Base-by-base conservation (phyloP, 1,140 invertebrate species). In the Teleopsis dalmanni region DNA sequence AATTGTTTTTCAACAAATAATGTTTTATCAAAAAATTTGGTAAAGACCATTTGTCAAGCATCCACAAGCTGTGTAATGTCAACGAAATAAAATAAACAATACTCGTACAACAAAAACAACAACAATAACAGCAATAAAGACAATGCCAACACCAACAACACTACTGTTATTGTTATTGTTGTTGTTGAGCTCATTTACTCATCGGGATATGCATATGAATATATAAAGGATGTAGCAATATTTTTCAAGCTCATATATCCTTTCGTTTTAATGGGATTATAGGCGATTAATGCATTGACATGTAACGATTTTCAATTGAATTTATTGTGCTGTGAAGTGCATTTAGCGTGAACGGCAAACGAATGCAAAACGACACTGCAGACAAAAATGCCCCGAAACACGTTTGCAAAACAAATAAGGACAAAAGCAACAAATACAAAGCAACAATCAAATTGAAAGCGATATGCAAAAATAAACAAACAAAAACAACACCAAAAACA, bases 221-320 rank as follows among this genome's bases (percentile, higher is more conserved):
- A 21, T 42, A 42, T 16, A 23, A 46, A 47, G n/a, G 33, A 16
- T 37, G 36, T 31, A 27, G n/a, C 22, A 43, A 3, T 29, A 29
- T 19, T 16, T n/a, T 29, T 29, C 41, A 43, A 27, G 26, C 10
- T 43, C 25, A 43, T 43, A 43, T 29, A 25, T 27, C 21, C 31
- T 43, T 19, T 27, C 41, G 41, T 43, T 64, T 64, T 67, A 67
- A 67, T 67, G 64, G 64, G 64, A 67, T 67, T 67, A 66, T 67
- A 61, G 58, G 55, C 64, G 64, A 67, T 67, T 67, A 67, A 67
- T 62, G 64, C 64, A 67, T 67, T 66, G 64, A 67, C 64, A 67
- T 67, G 64, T 62, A 67, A 67, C 64, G 64, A 67, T 67, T 66
- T 66, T 64, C 64, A 62, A 67, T 67, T 67, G 64, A 67, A 67